phyloP scores from a whole-genome alignment of 2,113 vertebrate genomes.

The Typhlomys cinereus region DNA sequence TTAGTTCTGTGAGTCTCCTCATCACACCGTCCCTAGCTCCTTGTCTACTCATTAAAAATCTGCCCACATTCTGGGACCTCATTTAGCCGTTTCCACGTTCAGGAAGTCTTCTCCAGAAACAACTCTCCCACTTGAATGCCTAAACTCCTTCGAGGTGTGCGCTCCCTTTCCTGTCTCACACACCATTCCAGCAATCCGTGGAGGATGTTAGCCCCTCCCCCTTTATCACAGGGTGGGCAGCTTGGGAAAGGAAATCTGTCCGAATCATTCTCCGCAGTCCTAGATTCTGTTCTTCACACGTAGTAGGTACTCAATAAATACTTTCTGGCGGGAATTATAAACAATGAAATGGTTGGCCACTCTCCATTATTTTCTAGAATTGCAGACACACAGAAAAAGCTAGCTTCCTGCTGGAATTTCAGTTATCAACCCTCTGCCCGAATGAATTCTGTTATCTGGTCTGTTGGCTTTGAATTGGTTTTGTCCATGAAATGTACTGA shows the following conservation, averaged over 20 bases:
- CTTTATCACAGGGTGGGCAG: background rate
- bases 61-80: background rate
- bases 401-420: slow-evolving; percentile 42
- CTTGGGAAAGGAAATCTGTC: background rate
- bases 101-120: slow-evolving; percentile 10
- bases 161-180: background rate
- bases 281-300: background rate
- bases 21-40: background rate
- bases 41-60: slow-evolving; percentile 16
- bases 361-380: slow-evolving; percentile 21
- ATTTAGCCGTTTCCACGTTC: slow-evolving; percentile 23
- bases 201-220: background rate
- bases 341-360: background rate
- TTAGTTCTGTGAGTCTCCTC: background rate
- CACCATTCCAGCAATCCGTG: background rate
- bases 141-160: background rate
- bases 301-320: slow-evolving; percentile 4
- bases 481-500: slow-evolving; percentile 29
- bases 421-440: background rate
- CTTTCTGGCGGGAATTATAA: background rate
- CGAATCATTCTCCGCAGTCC: background rate
- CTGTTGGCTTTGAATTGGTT: slow-evolving; percentile 65
- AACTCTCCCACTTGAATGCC: slow-evolving; percentile 1
- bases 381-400: slow-evolving; percentile 38
- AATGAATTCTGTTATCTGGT: slow-evolving; percentile 55